These are phyloP conservation scores for Macrotus californicus DNA, from an alignment of 2,113 vertebrate genomes.

Conservation along the genomic window DNA sequence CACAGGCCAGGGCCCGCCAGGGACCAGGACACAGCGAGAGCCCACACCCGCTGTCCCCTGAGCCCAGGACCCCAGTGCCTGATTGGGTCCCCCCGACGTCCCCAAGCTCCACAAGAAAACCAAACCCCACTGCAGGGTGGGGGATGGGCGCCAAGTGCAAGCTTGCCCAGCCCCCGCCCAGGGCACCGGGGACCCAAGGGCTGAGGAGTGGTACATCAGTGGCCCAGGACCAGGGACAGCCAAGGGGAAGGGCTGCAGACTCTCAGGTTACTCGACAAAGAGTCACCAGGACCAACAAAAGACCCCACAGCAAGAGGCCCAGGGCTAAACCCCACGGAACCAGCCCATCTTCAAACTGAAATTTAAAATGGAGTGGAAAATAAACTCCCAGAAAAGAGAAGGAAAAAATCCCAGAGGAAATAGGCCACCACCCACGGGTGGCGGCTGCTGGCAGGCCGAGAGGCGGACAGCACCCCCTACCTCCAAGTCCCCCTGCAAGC, in stretches of 20 bases:
- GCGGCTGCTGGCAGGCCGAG: neutral
- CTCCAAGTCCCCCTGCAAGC: accelerated
- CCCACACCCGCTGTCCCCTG: too few species aligned
- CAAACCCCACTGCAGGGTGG: accelerated
- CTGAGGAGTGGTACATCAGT: accelerated
- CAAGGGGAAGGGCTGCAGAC: accelerated
- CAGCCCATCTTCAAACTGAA: accelerated
- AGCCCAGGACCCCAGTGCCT: neutral
- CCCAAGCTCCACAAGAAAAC: neutral
- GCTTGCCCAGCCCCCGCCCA: accelerated
- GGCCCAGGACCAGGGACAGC: accelerated
- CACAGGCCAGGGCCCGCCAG: neutral
- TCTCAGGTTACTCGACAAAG: neutral
- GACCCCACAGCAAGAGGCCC: neutral
- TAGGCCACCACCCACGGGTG: accelerated
- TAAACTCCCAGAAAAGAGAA: neutral
- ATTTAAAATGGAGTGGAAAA: neutral
- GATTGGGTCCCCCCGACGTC: neutral
- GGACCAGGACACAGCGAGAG: neutral
- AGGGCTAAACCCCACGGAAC: accelerated
- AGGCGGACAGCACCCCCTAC: neutral
- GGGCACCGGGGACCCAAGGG: accelerated
- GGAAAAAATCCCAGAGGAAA: accelerated
- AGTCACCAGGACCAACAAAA: neutral
- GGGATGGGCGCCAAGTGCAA: accelerated